phyloP scores from a whole-genome alignment of 2,113 vertebrate genomes.

The Xiphophorus maculatus region DNA sequence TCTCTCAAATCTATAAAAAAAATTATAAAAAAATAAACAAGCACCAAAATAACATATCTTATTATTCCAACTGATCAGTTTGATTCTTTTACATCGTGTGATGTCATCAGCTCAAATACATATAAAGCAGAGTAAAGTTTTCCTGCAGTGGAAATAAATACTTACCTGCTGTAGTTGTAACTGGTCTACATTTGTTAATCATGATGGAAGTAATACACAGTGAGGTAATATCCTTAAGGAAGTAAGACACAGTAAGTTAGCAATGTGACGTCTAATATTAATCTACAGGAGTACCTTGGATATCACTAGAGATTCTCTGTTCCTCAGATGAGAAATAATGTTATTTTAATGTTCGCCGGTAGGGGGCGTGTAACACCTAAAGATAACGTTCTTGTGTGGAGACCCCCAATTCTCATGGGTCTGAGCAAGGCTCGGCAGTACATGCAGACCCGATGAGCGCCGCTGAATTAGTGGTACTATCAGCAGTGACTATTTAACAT shows the following conservation, averaged over 20 bases:
- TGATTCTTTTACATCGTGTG: not conserved
- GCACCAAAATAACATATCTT: too few species aligned
- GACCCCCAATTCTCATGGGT: slow-evolving; percentile 12
- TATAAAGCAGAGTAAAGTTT: too few species aligned
- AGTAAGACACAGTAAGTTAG: not conserved
- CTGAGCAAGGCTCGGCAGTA: slow-evolving; percentile 23
- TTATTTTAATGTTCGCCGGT: slow-evolving; percentile 32
- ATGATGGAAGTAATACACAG: not conserved
- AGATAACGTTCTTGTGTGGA: slow-evolving; percentile 39
- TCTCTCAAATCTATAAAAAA: too few species aligned
- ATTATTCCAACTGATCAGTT: not conserved
- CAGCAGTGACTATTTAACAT: slow-evolving; percentile 10
- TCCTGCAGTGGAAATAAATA: too few species aligned
- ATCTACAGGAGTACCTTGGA: not conserved
- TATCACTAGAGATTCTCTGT: slow-evolving; percentile 23
- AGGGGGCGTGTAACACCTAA: slow-evolving; percentile 70
- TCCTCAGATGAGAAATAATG: slow-evolving; percentile 23
- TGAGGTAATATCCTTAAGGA: not conserved
- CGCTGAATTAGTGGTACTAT: slow-evolving; percentile 20
- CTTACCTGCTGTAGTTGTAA: too few species aligned
- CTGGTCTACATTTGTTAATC: not conserved
- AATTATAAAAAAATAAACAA: too few species aligned
- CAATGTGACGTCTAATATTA: not conserved
- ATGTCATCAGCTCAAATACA: not conserved
- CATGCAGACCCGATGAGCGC: slow-evolving; percentile 11